Base-by-base conservation (phyloP, 2,797 vertebrate species). In the Platalea minor region DNA sequence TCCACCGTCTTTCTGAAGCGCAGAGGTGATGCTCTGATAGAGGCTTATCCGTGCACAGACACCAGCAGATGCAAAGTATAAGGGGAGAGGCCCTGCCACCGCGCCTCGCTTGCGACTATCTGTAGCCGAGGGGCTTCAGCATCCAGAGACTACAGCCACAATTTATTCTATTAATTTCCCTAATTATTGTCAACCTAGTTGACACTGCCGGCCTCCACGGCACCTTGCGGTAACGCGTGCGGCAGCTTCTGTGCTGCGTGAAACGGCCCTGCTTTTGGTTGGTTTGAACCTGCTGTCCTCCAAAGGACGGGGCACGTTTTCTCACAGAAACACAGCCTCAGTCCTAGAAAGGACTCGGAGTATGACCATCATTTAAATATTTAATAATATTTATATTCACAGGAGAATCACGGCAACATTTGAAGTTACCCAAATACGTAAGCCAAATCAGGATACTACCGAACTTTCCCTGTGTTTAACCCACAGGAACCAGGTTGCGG, bases 51-150 rank as follows among this genome's bases (percentile, higher is more conserved):
- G 1, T 9, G 24, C 37, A 39, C 1, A 4, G 79, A 10, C 54
- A 75, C 43, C 29, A 15, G 33, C 20, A 46, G 63, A 59, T 3
- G 19, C 37, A 35, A 35, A 59, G 13, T 4, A 7, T 21, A 79
- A 72, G 16, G 19, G 54, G 4, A 81, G 43, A 85, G 29, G 20
- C 13, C 24, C 16, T 51, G 56, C 64, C 43, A 60, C 4, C 3
- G 0, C 25, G 0, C 15, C 29, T 56, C 7, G 0, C 46, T 29
- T 33, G 20, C 1, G 4, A 39, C 21, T 10, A 3, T 23, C 50
- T 35, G 50, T 5, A 50, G 60, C 46, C 33, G 41, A 70, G 48
- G 45, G 33, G 26, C 39, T 79, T 48, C 76, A 24, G 50, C 53
- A 7, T 61, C 67, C 65, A 35, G 59, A 81, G 20, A 20, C 48